Evolutionary conservation across 2,113 vertebrate species (phyloP).

Genomic region (Microtus richardsoni): DNA sequence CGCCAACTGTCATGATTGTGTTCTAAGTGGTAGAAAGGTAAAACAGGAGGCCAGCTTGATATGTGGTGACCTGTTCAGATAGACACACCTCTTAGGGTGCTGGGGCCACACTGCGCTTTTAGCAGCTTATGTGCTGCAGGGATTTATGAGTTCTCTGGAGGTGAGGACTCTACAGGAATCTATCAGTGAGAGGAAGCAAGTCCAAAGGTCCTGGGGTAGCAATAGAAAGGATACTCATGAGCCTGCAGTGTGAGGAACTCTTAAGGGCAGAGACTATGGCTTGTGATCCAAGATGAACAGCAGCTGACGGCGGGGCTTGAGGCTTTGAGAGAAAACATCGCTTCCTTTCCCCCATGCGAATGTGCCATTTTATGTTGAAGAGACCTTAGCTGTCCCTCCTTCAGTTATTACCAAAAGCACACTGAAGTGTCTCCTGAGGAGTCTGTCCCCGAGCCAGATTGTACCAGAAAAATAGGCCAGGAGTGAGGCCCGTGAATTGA

Average conservation of each 20-base stretch:
- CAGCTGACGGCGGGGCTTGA: accelerated
- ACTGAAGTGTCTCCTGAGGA: neutral
- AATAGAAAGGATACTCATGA: too few relatives aligned
- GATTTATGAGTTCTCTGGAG: neutral
- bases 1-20: neutral
- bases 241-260: neutral
- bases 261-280: neutral
- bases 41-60: neutral
- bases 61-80: neutral
- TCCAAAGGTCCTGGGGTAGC: neutral
- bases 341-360: neutral
- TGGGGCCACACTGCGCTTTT: accelerated
- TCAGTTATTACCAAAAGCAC: neutral
- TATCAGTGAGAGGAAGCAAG: neutral
- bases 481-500: neutral
- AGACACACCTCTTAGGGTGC: neutral
- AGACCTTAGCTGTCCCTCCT: neutral
- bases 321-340: neutral
- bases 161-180: neutral
- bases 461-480: neutral
- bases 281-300: neutral
- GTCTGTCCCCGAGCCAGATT: neutral
- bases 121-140: too few relatives aligned
- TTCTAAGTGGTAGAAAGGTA: neutral
- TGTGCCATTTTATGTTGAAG: neutral